Evolutionary conservation across 2,797 vertebrate genomes (phyloP), one percentile per base, ranked within the genome.

Genomic region (Apogon talboti): DNA sequence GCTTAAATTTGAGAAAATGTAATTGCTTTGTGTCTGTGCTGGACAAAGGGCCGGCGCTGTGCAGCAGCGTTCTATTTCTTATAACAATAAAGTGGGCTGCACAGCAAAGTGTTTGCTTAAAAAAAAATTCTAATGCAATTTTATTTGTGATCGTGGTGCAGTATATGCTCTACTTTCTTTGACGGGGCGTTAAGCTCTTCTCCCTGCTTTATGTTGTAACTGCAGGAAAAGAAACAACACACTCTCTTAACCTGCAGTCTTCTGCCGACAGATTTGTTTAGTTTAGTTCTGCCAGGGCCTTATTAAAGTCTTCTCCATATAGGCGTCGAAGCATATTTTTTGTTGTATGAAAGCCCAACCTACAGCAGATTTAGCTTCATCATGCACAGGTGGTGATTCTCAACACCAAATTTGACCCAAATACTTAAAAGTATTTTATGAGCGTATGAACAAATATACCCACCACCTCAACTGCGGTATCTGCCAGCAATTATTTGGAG

Each of bases 401-500:
- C 74, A 53, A 76, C 53, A 58, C 43, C 44, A 37, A 65, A 55
- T 83, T 15, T 87, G 83, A 90, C 84, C 84, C 75, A 88, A 77
- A 88, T 85, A 73, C 21, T 63, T 72, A 35, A 65, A 79, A 71
- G 66, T 80, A 73, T 87, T 82, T 82, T 75, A 72, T 71, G 74
- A 79, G 71, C 75, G 59, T 51, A 52, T 63, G 75, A 78, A 40
- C 42, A 61, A 70, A 87, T 56, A 47, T 58, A 51, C 45, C 66
- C 46, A 81, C 69, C 65, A 59, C 56, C 44, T 47, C 16, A 41
- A 16, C 45, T 41, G 74, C 55, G 61, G 77, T 89, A 79, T 91
- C 84, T 92, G 78, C 79, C 83, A 89, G 89, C 88, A 89, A 84
- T 92, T 93, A 93, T 91, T 90, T 90, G 80, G 76, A 87, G 82